Conservation (phyloP, 1,140 invertebrate genomes). For the Calycopis cecrops region DNA sequence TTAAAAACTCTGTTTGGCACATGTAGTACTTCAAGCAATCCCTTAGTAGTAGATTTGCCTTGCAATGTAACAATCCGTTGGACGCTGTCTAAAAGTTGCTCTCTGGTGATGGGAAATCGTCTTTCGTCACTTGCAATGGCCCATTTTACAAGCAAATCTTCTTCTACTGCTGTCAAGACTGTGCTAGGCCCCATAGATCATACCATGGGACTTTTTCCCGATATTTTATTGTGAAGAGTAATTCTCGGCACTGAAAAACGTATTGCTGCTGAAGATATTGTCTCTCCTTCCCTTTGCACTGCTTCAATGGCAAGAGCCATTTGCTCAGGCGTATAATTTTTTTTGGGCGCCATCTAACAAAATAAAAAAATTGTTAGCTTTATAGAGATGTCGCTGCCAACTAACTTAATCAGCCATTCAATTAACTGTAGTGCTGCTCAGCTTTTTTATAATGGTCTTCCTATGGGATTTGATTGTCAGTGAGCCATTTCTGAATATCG, state of each 20-base stretch:
- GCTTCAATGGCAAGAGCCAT: background rate
- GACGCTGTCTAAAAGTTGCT: background rate
- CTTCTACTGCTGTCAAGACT: background rate
- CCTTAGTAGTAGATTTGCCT: constrained; percentile 15
- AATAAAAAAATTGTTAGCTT: too few species aligned
- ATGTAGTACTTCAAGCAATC: constrained; percentile 32
- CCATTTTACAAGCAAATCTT: background rate
- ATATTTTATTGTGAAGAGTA: background rate
- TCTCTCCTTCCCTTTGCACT: background rate
- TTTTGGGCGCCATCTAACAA: constrained; percentile 1
- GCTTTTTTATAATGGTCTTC: constrained; percentile 1
- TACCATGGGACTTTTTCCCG: background rate
- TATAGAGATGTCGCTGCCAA: too few species aligned
- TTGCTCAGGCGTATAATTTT: background rate
- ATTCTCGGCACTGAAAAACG: background rate
- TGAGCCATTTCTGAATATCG: constrained; percentile 1
- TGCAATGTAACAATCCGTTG: background rate
- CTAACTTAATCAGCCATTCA: too few species aligned
- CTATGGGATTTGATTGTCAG: background rate
- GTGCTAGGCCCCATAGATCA: constrained; percentile 2
- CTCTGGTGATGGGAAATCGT: background rate
- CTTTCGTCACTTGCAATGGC: background rate
- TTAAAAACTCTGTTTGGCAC: constrained; percentile 50
- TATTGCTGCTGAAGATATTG: background rate
- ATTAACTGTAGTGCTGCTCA: too few species aligned